Evolutionary conservation across 2,888 invertebrate genomes (phyloP).

Genomic region (Clostera curtula): DNA sequence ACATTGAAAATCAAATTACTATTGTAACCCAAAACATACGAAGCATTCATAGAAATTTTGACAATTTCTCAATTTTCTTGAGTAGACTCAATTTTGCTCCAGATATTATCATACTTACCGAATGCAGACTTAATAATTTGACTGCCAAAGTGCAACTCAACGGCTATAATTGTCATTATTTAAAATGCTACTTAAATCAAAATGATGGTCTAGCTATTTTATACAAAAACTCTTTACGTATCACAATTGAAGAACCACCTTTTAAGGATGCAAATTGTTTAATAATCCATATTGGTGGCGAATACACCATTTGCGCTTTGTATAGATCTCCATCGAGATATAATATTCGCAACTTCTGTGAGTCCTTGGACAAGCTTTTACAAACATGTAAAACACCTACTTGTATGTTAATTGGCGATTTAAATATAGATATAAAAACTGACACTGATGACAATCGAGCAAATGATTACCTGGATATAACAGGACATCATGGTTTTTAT

Average conservation of each 20-base stretch:
- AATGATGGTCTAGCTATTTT: constrained; percentile 6
- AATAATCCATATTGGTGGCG: constrained; percentile 1
- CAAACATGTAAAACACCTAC: neutral
- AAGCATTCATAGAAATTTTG: no score
- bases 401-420: constrained; percentile 2
- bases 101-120: constrained; percentile 4
- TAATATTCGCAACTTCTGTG: constrained; percentile 1
- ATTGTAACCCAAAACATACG: no score
- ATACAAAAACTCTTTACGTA: neutral
- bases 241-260: constrained; percentile 1
- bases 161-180: constrained; percentile 3
- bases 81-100: neutral
- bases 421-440: no score
- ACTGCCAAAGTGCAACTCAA: neutral
- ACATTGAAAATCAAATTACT: neutral
- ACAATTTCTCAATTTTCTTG: neutral
- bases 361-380: neutral
- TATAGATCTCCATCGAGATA: constrained; percentile 1
- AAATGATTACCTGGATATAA: neutral
- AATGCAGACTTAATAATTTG: constrained; percentile 2
- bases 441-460: constrained; percentile 1
- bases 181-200: constrained; percentile 4
- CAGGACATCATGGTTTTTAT: constrained; percentile 1
- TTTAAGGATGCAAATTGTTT: constrained; percentile 4
- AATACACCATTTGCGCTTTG: no score